Conservation (phyloP, 2,113 vertebrate species). For the Anhinga anhinga region DNA sequence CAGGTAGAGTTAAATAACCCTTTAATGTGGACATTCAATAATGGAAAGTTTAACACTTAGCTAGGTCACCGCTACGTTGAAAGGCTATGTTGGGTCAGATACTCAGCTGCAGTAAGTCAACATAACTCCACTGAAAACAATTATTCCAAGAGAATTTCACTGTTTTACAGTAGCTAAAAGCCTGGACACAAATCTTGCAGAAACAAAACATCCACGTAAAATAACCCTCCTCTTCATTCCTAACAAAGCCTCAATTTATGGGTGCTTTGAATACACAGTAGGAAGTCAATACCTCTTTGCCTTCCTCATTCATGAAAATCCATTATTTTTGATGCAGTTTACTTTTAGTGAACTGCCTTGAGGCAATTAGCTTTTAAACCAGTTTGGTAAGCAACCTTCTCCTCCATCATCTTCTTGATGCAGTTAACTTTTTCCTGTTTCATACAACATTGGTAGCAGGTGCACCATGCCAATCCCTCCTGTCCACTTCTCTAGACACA, state of each 20-base stretch:
- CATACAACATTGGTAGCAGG: accelerated
- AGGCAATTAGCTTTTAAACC: background rate
- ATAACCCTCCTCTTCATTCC: background rate
- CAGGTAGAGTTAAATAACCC: background rate
- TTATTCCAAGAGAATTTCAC: background rate
- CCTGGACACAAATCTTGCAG: background rate
- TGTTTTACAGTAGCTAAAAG: background rate
- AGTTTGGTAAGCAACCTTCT: background rate
- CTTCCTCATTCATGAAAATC: background rate
- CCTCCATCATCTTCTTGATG: background rate
- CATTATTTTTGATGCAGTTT: background rate
- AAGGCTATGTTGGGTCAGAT: background rate
- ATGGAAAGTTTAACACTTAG: background rate
- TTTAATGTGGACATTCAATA: accelerated
- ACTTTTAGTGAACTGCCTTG: background rate
- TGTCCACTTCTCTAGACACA: background rate
- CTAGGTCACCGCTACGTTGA: background rate
- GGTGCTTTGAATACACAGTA: background rate
- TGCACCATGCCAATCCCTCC: too few species aligned
- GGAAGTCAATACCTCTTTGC: background rate
- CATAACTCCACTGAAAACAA: background rate
- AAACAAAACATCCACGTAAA: background rate
- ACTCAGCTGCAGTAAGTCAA: background rate
- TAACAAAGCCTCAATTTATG: background rate
- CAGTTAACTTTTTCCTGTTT: background rate